Evolutionary conservation across 2,888 invertebrate species (phyloP).

Genomic region (Dione juno): DNA sequence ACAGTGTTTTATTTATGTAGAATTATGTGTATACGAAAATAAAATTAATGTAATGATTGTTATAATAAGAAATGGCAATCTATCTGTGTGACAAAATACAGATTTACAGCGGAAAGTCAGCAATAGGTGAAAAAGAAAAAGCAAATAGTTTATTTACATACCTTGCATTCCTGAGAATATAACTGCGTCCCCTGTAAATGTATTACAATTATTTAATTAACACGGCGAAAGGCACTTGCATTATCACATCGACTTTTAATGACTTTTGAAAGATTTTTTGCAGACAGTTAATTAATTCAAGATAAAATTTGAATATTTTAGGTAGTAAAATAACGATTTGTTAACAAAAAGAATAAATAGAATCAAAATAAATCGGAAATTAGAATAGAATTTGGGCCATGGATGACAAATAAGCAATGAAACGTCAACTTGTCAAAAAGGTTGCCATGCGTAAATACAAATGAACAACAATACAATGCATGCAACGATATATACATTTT

Average conservation of each 20-base stretch:
- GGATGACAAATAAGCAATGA: slow-evolving; percentile 27
- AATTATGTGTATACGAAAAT: background rate
- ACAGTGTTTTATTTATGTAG: background rate
- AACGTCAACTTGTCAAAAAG: slow-evolving; percentile 34
- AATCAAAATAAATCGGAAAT: background rate
- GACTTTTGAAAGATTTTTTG: background rate
- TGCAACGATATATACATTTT: slow-evolving; percentile 16
- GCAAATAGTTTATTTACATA: slow-evolving; percentile 56
- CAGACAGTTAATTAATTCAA: background rate
- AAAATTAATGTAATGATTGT: background rate
- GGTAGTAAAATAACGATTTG: slow-evolving; percentile 8
- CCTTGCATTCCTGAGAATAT: slow-evolving; percentile 86
- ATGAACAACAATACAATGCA: slow-evolving; percentile 4
- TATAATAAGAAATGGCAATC: background rate
- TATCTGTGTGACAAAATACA: background rate
- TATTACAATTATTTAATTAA: slow-evolving; percentile 47
- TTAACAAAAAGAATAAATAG: background rate
- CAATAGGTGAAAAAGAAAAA: slow-evolving; percentile 5
- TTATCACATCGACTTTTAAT: slow-evolving; percentile 1
- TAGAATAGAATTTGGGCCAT: background rate
- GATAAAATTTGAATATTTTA: background rate
- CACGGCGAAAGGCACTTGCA: slow-evolving; percentile 27
- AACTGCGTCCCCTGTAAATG: slow-evolving; percentile 85
- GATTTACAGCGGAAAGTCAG: background rate
- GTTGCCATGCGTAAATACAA: slow-evolving; percentile 39